phyloP scores from a whole-genome alignment of 1,140 invertebrate genomes.

The Diuraphis noxia region DNA sequence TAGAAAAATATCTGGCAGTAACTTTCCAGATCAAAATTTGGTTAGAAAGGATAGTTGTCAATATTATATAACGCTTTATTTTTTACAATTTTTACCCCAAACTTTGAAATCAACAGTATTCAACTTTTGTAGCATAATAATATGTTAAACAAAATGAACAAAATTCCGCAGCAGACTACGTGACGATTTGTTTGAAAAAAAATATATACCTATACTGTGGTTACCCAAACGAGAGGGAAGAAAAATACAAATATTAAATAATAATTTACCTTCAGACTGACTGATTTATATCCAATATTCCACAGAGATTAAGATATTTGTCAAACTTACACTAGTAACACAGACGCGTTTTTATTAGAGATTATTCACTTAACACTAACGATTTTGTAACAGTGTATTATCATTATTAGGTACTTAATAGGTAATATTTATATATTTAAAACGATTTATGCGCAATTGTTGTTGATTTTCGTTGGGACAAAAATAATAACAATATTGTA shows the following conservation, averaged over 20 bases:
- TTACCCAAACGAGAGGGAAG: neutral
- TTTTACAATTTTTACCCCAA: neutral
- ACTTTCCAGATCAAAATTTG: neutral
- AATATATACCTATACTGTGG: neutral
- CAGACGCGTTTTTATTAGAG: conserved; percentile 43
- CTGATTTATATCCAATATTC: conserved; percentile 25
- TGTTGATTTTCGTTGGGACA: neutral
- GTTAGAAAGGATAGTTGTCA: neutral
- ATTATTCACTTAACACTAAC: conserved; percentile 36
- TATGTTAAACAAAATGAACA: neutral
- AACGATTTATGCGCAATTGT: conserved; percentile 12
- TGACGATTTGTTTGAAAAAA: neutral
- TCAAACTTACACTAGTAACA: conserved; percentile 50
- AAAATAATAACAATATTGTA: neutral
- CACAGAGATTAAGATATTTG: neutral
- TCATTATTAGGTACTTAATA: conserved; percentile 18
- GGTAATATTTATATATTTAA: neutral
- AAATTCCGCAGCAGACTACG: neutral
- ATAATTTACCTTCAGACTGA: neutral
- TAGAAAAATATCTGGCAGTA: neutral
- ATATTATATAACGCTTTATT: neutral
- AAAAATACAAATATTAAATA: neutral
- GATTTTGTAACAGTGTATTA: conserved; percentile 1
- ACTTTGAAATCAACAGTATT: neutral
- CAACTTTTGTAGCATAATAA: neutral